Evolutionary conservation across 1,140 invertebrate genomes (phyloP), one percentile per base, ranked within the genome.

Genomic region (Pseudomyrmex sp.): DNA sequence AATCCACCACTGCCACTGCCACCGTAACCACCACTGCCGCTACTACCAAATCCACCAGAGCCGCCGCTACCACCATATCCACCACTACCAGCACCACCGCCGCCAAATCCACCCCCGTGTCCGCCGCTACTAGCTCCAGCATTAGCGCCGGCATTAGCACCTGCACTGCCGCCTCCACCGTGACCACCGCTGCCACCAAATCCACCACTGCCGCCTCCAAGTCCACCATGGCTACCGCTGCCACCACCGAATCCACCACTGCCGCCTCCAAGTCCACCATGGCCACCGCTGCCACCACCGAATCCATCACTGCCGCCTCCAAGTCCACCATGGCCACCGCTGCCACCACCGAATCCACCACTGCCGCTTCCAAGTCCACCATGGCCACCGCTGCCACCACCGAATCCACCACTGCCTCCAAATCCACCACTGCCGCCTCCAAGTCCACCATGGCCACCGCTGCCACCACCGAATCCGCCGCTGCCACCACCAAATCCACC

Each of bases 31-130:
- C 56, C 18, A 8, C 75, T 52, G n/a, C 26, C 62, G 15, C 65
- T 13, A 3, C 76, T 12, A 58, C 48, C 70, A 35, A 23, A 56
- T 18, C 73, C 82, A 44, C 77, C 77, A 23, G 18, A 56, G 9
- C 73, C 82, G n/a, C 77, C 66, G n/a, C 62, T 15, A 20, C 75
- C 75, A 50, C 75, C 75, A n/a, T 35, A 35, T 18, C 62, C 75
- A 26, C 61, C 68, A 1, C 23, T 2, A 0, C 54, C 18, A 4
- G n/a, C 8, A 9, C 74, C 75, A 0, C 68, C 54, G 10, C 61
- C 26, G 9, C 65, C 80, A 5, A 13, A 12, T 0, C 85, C 82
- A 48, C 74, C 35, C 35, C 35, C 74, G 1, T 63, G 46, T 10
- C 48, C 63, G 18, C 61, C 68, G 3, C 23, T 2, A 0, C 48